These are phyloP conservation scores for Solea solea DNA, from an alignment of 2,113 vertebrate species.

Conservation along the genomic window DNA sequence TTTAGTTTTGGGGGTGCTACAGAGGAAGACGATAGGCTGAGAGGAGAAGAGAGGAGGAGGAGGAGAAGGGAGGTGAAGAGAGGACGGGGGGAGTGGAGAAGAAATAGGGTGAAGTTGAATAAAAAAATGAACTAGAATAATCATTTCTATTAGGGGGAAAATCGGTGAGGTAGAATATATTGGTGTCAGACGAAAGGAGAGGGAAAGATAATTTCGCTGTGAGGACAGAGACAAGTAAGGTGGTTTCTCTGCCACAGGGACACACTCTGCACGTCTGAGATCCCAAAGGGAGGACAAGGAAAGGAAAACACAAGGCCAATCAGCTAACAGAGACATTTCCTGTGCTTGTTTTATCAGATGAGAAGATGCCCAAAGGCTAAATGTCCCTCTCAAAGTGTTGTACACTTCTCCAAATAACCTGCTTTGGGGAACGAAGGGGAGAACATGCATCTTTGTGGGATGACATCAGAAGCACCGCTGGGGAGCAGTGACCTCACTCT, in stretches of 20 bases:
- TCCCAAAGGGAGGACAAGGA: slow-evolving; percentile 64
- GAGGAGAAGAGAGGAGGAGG: slow-evolving; percentile 10
- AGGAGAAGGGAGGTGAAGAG: slow-evolving; percentile 30
- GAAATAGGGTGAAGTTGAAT: slow-evolving; percentile 15
- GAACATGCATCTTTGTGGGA: slow-evolving; percentile 70
- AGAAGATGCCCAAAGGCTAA: slow-evolving; percentile 70
- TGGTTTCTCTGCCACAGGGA: slow-evolving; percentile 56
- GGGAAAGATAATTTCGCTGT: slow-evolving; percentile 34
- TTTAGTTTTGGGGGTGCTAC: slow-evolving; percentile 52
- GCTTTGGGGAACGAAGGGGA: slow-evolving; percentile 48
- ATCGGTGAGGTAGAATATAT: slow-evolving; percentile 13
- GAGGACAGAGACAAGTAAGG: slow-evolving; percentile 30
- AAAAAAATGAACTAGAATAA: slow-evolving; percentile 34
- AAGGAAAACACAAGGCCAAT: slow-evolving; percentile 75
- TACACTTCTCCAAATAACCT: slow-evolving; percentile 49
- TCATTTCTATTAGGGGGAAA: slow-evolving; percentile 32
- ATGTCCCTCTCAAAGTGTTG: slow-evolving; percentile 56
- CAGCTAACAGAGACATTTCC: slow-evolving; percentile 80
- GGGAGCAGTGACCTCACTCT: slow-evolving; percentile 70
- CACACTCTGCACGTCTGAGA: slow-evolving; percentile 59
- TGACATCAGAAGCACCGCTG: slow-evolving; percentile 72
- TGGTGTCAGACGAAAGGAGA: slow-evolving; percentile 36
- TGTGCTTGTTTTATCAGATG: slow-evolving; percentile 82
- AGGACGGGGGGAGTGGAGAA: slow-evolving; percentile 32
- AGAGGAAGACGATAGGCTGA: slow-evolving; percentile 35